Evolutionary conservation across 2,888 invertebrate genomes (phyloP).

Genomic region (Brachyptera risi): DNA sequence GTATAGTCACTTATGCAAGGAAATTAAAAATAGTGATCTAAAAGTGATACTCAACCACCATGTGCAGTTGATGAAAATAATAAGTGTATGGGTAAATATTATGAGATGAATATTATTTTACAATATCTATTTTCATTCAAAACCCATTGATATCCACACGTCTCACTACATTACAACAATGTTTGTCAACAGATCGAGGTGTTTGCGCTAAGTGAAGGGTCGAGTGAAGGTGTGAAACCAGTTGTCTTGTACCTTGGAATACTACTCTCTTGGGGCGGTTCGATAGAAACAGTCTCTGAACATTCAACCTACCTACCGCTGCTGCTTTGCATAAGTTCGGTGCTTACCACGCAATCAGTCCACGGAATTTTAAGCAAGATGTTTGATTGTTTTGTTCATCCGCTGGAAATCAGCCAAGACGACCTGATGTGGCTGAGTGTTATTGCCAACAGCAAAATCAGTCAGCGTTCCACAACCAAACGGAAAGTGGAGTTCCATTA

Average conservation of each 20-base stretch:
- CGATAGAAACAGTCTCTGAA: constrained; percentile 22
- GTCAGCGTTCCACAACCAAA: neutral
- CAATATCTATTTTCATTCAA: too few relatives aligned
- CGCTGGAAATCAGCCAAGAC: constrained; percentile 47
- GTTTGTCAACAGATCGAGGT: constrained; percentile 36
- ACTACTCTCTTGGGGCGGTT: constrained; percentile 40
- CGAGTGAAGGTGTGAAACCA: neutral
- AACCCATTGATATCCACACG: too few relatives aligned
- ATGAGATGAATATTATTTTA: too few relatives aligned
- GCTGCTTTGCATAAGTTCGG: constrained; percentile 49
- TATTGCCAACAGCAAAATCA: constrained; percentile 6
- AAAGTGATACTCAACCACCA: too few relatives aligned
- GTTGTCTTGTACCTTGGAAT: constrained; percentile 38
- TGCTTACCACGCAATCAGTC: constrained; percentile 44
- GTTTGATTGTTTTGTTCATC: constrained; percentile 50
- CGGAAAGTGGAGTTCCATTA: constrained; percentile 18
- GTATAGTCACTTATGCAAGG: too few relatives aligned
- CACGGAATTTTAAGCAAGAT: constrained; percentile 44
- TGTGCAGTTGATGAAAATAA: too few relatives aligned
- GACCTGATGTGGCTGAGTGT: constrained; percentile 41
- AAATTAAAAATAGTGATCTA: too few relatives aligned
- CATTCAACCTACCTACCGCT: constrained; percentile 45
- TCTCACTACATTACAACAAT: too few relatives aligned
- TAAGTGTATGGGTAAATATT: too few relatives aligned
- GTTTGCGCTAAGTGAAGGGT: constrained; percentile 11